Base-by-base conservation (phyloP, 2,113 vertebrate genomes). In the Thalassarche chlororhynchos region DNA sequence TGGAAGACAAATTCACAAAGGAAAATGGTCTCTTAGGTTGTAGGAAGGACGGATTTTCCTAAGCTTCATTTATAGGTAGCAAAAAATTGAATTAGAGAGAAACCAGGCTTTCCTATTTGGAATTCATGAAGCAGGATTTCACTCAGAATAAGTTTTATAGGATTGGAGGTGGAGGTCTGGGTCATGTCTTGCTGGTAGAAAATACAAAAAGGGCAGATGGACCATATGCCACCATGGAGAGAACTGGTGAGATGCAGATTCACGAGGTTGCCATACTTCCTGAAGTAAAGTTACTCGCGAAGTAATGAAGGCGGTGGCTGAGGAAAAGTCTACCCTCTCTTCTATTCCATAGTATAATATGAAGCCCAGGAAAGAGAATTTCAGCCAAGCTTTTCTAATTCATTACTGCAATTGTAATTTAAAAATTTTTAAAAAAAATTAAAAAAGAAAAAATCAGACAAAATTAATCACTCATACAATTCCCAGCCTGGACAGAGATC, bases 331-430 rank as follows among this genome's bases (percentile, higher is more conserved):
- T 51, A 49, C 52, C 40, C 60, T 82, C n/a, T 77, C 70, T 60
- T 58, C 60, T 60, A 0, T 62, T 68, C 49, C 54, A 25, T 3
- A 40, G 31, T 8, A 14, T 9, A 77, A 18, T 6, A 46, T 2
- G 6, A 72, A 81, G 34, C 49, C 21, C 15, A 12, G 58, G 38
- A 54, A 83, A 40, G 14, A 91, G 29, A 81, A 90, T 44, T 81
- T 70, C 88, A 87, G 20, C 11, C n/a, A 80, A 95, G 71, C 65
- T 85, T 92, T 97, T 88, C 55, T 76, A 92, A 86, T 90, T 91
- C 60, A 92, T 78, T 52, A 77, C 9, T 96, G 89, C 84, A 85
- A 60, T 24, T 96, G 40, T 89, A 84, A 95, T 97, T 96, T 61
- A 44, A 34, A 55, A 60, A 86, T 55, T 10, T 44, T 44, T 8